phyloP scores from a whole-genome alignment of 1,140 invertebrate species.

The Gerris buenoi region DNA sequence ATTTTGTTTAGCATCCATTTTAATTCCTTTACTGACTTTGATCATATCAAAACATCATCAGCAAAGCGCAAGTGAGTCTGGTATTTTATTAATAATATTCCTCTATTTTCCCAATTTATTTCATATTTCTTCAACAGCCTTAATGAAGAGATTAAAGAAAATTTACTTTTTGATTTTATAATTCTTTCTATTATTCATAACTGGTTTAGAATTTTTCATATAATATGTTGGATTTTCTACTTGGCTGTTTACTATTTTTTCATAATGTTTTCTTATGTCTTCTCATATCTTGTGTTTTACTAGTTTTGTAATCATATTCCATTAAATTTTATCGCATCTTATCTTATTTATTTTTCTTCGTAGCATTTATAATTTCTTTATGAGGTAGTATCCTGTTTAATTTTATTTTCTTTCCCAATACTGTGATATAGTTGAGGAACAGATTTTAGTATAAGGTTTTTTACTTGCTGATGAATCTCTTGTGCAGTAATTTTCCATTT shows the following conservation, averaged over 20 bases:
- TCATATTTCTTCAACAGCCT: slow-evolving; percentile 17
- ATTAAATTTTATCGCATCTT: neutral
- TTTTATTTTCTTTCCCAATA: neutral
- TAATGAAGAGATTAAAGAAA: slow-evolving; percentile 19
- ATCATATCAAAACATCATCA: slow-evolving; percentile 24
- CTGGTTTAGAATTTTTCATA: neutral
- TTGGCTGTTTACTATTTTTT: neutral
- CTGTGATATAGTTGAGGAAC: neutral
- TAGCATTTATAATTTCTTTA: neutral
- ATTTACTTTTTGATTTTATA: slow-evolving; percentile 10
- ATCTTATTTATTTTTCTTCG: neutral
- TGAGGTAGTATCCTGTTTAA: neutral
- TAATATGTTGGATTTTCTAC: neutral
- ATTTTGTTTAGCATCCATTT: slow-evolving; percentile 7
- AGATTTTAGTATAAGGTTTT: neutral
- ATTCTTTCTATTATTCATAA: neutral
- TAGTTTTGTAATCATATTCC: neutral
- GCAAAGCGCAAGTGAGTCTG: slow-evolving; percentile 26
- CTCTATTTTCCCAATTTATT: slow-evolving; percentile 16
- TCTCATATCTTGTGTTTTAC: neutral
- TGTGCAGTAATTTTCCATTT: neutral
- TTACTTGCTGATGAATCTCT: neutral
- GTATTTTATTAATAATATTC: slow-evolving; percentile 21
- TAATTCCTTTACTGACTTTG: slow-evolving; percentile 12
- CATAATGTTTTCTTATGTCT: neutral